phyloP scores from a whole-genome alignment of 2,888 invertebrate species.

The Nomada lathburiana region DNA sequence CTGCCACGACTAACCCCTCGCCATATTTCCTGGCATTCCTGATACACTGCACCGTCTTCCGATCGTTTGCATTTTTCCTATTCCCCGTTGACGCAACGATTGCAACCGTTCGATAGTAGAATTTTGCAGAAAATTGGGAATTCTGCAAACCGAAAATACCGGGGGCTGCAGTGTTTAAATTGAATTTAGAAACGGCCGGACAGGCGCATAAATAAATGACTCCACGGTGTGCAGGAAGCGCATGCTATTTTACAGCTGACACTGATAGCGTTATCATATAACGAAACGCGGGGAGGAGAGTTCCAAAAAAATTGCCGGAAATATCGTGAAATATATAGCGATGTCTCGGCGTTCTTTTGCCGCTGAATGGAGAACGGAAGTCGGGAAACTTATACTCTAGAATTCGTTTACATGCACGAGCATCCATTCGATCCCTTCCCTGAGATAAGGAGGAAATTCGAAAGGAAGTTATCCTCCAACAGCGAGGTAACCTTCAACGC shows the following conservation, averaged over 20 bases:
- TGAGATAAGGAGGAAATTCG: background rate
- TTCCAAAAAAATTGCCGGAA: slow-evolving; percentile 61
- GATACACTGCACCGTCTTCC: slow-evolving; percentile 25
- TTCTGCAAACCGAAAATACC: background rate
- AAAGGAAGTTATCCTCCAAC: background rate
- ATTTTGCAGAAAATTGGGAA: background rate
- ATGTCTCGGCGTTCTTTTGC: slow-evolving; percentile 41
- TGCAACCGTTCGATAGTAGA: background rate
- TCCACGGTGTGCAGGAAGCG: background rate
- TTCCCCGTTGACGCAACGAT: background rate
- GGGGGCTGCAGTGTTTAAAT: background rate
- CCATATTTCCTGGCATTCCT: slow-evolving; percentile 58
- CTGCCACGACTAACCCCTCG: slow-evolving; percentile 58
- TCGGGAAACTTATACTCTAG: slow-evolving; percentile 62
- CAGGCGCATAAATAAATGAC: background rate
- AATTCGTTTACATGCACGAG: slow-evolving; percentile 66
- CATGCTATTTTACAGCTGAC: slow-evolving; percentile 35
- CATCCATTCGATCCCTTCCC: slow-evolving; percentile 28
- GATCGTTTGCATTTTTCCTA: background rate
- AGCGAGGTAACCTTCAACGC: background rate
- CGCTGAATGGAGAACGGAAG: slow-evolving; percentile 62
- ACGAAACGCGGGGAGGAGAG: slow-evolving; percentile 25
- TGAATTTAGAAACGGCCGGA: background rate
- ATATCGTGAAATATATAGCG: slow-evolving; percentile 58
- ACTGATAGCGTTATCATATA: slow-evolving; percentile 55